Base-by-base conservation (phyloP, 1,140 invertebrate genomes). In the Drosophila quadrilineata region DNA sequence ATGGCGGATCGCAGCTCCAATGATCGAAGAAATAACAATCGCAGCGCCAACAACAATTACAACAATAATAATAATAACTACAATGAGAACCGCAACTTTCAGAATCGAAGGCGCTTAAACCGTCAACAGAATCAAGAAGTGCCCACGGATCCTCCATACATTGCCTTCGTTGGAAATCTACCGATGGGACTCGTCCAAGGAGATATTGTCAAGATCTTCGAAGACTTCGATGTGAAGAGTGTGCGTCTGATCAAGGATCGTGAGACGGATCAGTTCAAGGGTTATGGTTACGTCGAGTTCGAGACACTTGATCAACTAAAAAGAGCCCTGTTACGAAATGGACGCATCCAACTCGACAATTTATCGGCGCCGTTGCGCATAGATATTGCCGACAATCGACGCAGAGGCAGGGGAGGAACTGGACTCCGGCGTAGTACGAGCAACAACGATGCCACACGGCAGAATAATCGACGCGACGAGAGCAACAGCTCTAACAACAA, bases 231-330 rank as follows among this genome's bases (percentile, higher is more conserved):
- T 73, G 93, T 96, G 26, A 95, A 94, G 92, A 95, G 92, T 91
- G 93, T 98, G 35, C 93, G 97, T 77, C 91, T 99, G 71, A 96
- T 98, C 24, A 95, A 96, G 91, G 98, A 99, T 90, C 95, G 94
- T 90, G 97, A 98, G 77, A 98, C 97, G 36, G 97, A 98, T 89
- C 94, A 93, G 90, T 96, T 98, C 91, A 98, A 98, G 92, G 97
- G 98, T 35, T 98, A 97, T 90, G 97, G 97, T 88, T 99, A 98
- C 91, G 97, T 98, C 33, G 97, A 98, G 91, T 98, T 99, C 91
- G 95, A 96, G 72, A 94, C 95, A 56, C 65, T 94, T 8, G 90
- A 95, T 8, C 95, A 96, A 76, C 91, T 98, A 49, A 92, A 95
- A 82, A 91, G 93, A 70, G 97, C 96, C 8, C 91, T 99, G 49